phyloP scores from a whole-genome alignment of 1,140 invertebrate genomes.

The Micrasema longulum region DNA sequence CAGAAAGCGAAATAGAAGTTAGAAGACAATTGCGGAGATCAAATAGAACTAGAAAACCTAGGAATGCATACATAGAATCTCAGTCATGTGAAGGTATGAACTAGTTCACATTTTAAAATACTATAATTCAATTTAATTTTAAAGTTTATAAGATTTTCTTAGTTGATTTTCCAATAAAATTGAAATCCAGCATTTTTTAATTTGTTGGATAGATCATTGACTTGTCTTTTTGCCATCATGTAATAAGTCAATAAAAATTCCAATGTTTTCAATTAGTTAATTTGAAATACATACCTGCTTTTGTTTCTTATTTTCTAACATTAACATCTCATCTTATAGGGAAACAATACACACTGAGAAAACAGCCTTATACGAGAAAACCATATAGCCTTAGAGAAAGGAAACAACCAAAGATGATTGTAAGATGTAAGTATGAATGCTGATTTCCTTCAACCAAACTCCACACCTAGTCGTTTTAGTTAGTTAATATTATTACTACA shows the following conservation, averaged over 20 bases:
- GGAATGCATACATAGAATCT: slow-evolving; percentile 64
- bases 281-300: no score
- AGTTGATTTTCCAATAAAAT: not conserved
- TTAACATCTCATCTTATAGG: slow-evolving; percentile 36
- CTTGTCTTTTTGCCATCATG: no score
- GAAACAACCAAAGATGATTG: slow-evolving; percentile 63
- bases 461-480: no score
- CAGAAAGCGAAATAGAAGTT: slow-evolving; percentile 60
- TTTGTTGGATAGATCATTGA: not conserved
- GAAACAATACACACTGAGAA: slow-evolving; percentile 46
- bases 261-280: no score
- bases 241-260: no score
- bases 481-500: no score
- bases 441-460: no score
- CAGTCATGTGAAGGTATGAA: slow-evolving; percentile 57
- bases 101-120: no score
- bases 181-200: not conserved
- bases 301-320: no score
- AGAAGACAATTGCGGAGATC: slow-evolving; percentile 61
- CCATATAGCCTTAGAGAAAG: slow-evolving; percentile 66
- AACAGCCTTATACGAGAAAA: slow-evolving; percentile 58
- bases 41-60: slow-evolving; percentile 62
- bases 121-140: not conserved
- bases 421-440: slow-evolving; percentile 51
- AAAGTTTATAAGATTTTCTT: not conserved